A percentile compares a stretch with the other conserved stretches of the same genome.
phyloP scores from a whole-genome alignment of 2,888 invertebrate species.

The Zhengitettix transpicula region DNA sequence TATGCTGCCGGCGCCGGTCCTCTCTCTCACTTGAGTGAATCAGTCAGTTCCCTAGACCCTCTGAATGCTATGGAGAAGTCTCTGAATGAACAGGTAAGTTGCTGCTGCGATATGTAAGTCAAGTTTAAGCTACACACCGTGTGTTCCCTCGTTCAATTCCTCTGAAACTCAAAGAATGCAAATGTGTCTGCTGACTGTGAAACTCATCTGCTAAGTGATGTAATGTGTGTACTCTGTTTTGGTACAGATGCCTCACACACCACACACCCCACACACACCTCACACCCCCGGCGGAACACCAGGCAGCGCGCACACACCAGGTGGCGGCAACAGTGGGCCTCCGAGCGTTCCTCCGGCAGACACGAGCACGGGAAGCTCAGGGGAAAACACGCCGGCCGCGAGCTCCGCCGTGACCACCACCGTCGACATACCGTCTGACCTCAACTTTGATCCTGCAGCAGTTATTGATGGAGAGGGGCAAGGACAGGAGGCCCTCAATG shows the following conservation, averaged over 20 bases:
- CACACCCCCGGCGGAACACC: slow-evolving; percentile 51
- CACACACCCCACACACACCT: slow-evolving; percentile 61
- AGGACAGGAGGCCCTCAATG: slow-evolving; percentile 73
- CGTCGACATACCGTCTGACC: slow-evolving; percentile 70
- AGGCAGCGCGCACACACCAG: slow-evolving; percentile 43
- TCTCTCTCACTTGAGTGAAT: slow-evolving; percentile 66
- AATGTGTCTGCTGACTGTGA: no score
- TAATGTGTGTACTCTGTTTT: slow-evolving; percentile 2
- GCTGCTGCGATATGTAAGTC: not conserved
- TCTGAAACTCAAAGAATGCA: no score
- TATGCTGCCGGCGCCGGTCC: slow-evolving; percentile 53
- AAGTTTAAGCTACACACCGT: no score
- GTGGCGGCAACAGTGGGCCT: slow-evolving; percentile 45
- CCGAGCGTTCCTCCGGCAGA: slow-evolving; percentile 60
- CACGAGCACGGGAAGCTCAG: slow-evolving; percentile 26
- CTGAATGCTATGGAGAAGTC: slow-evolving; percentile 88
- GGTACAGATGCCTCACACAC: slow-evolving; percentile 60
- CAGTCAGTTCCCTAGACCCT: slow-evolving; percentile 77
- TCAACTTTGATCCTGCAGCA: slow-evolving; percentile 85
- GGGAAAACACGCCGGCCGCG: slow-evolving; percentile 16
- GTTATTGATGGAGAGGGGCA: slow-evolving; percentile 85
- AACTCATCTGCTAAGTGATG: no score
- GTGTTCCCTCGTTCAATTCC: no score
- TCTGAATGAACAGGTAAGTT: slow-evolving; percentile 66
- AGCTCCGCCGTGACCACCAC: slow-evolving; percentile 30